Base-by-base conservation (phyloP, 92 coral and sea anemone genomes). In the Palythoa grandiflora region DNA sequence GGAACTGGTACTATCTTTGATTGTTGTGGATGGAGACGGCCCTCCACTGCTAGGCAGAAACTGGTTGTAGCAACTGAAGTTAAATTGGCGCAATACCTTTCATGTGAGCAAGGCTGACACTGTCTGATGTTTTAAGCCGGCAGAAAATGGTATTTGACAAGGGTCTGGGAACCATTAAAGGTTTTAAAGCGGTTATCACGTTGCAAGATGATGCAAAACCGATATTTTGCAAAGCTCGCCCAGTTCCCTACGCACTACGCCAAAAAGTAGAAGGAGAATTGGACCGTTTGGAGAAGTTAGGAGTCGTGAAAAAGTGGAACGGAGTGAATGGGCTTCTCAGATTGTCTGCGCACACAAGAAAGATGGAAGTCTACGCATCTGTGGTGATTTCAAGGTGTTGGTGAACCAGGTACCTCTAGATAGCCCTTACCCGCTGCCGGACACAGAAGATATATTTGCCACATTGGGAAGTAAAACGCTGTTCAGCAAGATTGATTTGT, bases 401-500 rank as follows among this genome's bases (percentile, higher is more conserved):
- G 89, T 91, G 3, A 91, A 91, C 68, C 87, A 73, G 47, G 79
- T 91, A 16, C 86, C 83, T 37, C 70, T 44, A 20, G 77, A 80
- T 66, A 89, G 44, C 73, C 86, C 88, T 19, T 81, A 92, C 73
- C 85, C 90, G 14, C 37, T 92, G 54, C 91, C 89, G 10, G 87
- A 83, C 77, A 90, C 89, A 0, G 88, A 93, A 28, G 90, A 93
- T 84, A 37, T 90, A 51, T 90, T 93, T 84, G 91, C 91, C n/a
- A 84, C 93, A 68, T 71, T 87, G 9, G 91, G 89, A 38, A 91
- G 94, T 71, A 89, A 89, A 63, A 87, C 87, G 12, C 79, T 83
- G 84, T 87, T 87, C 81, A 87, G 89, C 84, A 92, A 84, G 90
- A 83, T 87, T 76, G 91, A 90, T 74, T 84, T 90, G 83, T 90